Evolutionary conservation across 2,888 invertebrate genomes (phyloP), one percentile per base, ranked within the genome.

Genomic region (Pyrocoelia pectoralis): DNA sequence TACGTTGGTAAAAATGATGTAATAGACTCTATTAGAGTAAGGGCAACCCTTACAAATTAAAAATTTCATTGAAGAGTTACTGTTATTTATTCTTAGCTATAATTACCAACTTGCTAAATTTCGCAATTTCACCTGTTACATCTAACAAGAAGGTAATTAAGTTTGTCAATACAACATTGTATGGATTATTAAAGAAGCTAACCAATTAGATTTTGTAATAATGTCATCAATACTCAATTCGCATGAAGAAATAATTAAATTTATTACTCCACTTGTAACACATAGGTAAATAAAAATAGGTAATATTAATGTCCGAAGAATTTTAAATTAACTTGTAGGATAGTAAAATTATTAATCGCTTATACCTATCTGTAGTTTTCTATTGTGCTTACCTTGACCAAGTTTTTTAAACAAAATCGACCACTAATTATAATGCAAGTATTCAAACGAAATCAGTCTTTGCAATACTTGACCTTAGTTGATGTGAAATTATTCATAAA

Each of bases 391-490:
- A 46, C 46, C 46, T 46, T 46, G 46, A 46, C 46, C 46, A 46
- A 46, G 14, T 46, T 46, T 46, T 46, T 17, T 17, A 18, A 18
- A 17, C 41, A 17, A 46, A 18, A 46, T 46, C 46, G 46, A 46
- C 46, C 46, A n/a, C 46, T 46, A 46, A 46, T 46, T 46, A n/a
- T 17, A 10, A 46, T 46, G 46, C 46, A 46, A 18, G 46, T 18
- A 18, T 17, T 46, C 46, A 18, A 46, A 15, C 46, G 18, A 46
- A 15, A 46, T 14, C 14, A n/a, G 6, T 46, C 1, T 46, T 61
- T 56, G 61, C 61, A 52, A 51, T 61, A 56, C 28, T 38, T 61
- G 61, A 61, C 61, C 61, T 61, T 56, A 61, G 33, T 13, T 15
- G 13, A 40, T 19, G 49, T 48, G 46, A 46, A 46, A 46, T n/a